These are phyloP conservation scores for Cantharis rustica DNA, from an alignment of 2,888 invertebrate species.

Conservation along the genomic window DNA sequence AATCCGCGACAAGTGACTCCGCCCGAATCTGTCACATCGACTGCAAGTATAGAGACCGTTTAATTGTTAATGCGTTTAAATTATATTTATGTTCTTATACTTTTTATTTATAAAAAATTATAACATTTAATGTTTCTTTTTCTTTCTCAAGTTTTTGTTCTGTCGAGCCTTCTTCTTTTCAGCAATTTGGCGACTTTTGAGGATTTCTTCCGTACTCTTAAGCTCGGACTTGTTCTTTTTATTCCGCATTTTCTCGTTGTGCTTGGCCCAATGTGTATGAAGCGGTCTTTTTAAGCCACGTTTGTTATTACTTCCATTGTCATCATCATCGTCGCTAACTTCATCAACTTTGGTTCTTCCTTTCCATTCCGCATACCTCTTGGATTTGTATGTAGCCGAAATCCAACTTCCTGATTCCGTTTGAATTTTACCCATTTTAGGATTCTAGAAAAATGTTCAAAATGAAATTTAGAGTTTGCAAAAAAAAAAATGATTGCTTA, in stretches of 20 bases:
- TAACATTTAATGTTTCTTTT: conserved; percentile 48
- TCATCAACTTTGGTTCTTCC: conserved; percentile 68
- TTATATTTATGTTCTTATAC: background rate
- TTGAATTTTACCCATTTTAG: conserved; percentile 77
- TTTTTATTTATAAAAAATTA: background rate
- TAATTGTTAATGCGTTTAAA: background rate
- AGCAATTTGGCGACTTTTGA: conserved; percentile 70
- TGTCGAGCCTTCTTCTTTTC: conserved; percentile 65
- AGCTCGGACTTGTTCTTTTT: conserved; percentile 66
- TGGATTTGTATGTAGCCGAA: conserved; percentile 91
- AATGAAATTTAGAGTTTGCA: background rate
- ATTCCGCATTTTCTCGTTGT: conserved; percentile 73
- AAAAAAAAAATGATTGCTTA: conserved; percentile 47
- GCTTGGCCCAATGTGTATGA: conserved; percentile 77
- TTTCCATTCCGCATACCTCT: conserved; percentile 87
- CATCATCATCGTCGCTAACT: conserved; percentile 56
- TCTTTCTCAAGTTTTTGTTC: conserved; percentile 58
- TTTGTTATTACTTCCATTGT: conserved; percentile 46
- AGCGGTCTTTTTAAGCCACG: conserved; percentile 37
- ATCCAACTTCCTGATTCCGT: conserved; percentile 97
- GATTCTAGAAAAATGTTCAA: conserved; percentile 51
- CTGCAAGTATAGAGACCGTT: background rate
- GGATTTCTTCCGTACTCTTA: conserved; percentile 75
- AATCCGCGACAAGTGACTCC: background rate
- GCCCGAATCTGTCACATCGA: background rate